These are phyloP conservation scores for Lucinisca nassula DNA, from an alignment of 2,888 invertebrate species.

Conservation along the genomic window DNA sequence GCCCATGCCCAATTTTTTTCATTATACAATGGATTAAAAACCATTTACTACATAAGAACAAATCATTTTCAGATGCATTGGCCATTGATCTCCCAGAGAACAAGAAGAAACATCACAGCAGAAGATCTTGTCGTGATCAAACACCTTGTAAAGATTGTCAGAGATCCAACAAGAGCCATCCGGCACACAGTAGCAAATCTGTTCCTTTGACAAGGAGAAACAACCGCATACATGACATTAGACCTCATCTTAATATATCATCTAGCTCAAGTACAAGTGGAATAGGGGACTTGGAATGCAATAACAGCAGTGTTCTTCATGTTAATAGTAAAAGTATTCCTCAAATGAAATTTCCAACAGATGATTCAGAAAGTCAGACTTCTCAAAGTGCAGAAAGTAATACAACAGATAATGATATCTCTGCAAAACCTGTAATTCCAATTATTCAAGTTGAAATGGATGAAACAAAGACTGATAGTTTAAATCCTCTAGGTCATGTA, in stretches of 20 bases:
- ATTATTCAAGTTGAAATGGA: not conserved
- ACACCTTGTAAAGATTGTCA: constrained; percentile 29
- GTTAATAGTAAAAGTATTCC: not conserved
- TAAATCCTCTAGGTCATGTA: not conserved
- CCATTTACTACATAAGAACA: no score
- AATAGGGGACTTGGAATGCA: constrained; percentile 58
- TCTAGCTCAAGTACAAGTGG: constrained; percentile 74
- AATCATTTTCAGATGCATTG: constrained; percentile 78
- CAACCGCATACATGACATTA: constrained; percentile 11
- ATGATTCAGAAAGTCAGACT: constrained; percentile 41
- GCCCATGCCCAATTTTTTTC: no score
- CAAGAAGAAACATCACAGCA: not conserved
- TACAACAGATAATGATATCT: constrained; percentile 42
- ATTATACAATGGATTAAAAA: no score
- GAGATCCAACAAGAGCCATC: not conserved
- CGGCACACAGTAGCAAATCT: constrained; percentile 21
- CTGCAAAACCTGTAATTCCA: not conserved
- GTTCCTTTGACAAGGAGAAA: constrained; percentile 43
- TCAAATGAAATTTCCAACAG: not conserved
- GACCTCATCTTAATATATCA: not conserved
- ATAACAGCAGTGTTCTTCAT: constrained; percentile 43
- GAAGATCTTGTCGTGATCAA: not conserved
- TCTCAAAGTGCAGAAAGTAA: constrained; percentile 61
- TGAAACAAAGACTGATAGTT: not conserved
- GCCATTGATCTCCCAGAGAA: constrained; percentile 74